Conservation (phyloP, 1,140 invertebrate genomes). For the Bombyx mori region DNA sequence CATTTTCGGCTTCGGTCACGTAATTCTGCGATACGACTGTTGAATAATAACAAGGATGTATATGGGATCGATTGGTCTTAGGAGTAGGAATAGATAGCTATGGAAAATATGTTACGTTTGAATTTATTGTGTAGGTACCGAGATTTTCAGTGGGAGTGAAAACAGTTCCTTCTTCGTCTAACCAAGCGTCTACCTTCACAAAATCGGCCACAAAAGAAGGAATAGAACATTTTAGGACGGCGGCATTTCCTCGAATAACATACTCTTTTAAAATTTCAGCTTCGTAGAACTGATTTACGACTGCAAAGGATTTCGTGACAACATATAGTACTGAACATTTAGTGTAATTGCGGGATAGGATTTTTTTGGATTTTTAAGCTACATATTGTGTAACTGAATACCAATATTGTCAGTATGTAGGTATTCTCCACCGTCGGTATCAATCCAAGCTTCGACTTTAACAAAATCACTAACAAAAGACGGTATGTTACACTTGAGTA, state of each 20-base stretch:
- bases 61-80: constrained; percentile 31
- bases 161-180: constrained; percentile 75
- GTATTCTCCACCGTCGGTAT: constrained; percentile 82
- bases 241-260: constrained; percentile 85
- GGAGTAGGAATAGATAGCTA: constrained; percentile 34
- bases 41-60: constrained; percentile 52
- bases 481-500: constrained; percentile 93
- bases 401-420: constrained; percentile 59
- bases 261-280: constrained; percentile 84
- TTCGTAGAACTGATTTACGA: constrained; percentile 86
- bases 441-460: constrained; percentile 89
- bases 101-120: constrained; percentile 32
- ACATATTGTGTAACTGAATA: constrained; percentile 26
- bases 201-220: constrained; percentile 87
- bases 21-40: constrained; percentile 90
- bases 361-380: constrained; percentile 2
- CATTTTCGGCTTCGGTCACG: constrained; percentile 92
- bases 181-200: constrained; percentile 84
- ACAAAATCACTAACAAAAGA: constrained; percentile 94
- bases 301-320: constrained; percentile 69
- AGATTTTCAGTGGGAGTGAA: constrained; percentile 74
- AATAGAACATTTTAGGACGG: constrained; percentile 84
- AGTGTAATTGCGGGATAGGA: constrained; percentile 7
- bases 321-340: constrained; percentile 7
- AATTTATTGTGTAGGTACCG: constrained; percentile 65